Base-by-base conservation (phyloP, 2,113 vertebrate species). In the Phyllopteryx taeniolatus region DNA sequence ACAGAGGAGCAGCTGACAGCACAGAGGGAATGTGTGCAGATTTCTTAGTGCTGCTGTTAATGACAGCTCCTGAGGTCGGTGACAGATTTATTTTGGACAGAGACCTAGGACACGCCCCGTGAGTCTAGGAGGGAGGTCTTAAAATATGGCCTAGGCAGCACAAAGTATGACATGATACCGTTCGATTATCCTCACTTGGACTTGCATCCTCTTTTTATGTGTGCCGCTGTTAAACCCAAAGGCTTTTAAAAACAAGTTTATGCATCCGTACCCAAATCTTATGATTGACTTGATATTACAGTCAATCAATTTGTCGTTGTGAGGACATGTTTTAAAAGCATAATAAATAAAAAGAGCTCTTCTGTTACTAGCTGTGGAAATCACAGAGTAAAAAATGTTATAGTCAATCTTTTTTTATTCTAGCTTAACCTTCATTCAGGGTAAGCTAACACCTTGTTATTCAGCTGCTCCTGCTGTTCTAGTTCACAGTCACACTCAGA, bases 11-110 rank as follows among this genome's bases (percentile, higher is more conserved):
- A 69, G 74, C 75, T 35, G 71, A 74, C 47, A 57, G 63, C 53
- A 88, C 82, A 75, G 85, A 79, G 83, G 81, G 39, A 43, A 51
- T 76, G 77, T 83, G 88, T 84, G 84, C 73, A 85, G 83, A 80
- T 80, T 86, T 78, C 80, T 63, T 85, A 20, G 59, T 11, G 33
- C 51, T 67, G 76, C 79, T 44, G 85, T 79, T 81, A 79, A 84
- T 62, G 62, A 88, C 76, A 17, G 62, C 44, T 73, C 82, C 76
- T 4, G 57, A 65, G 71, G 62, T 70, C 78, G 83, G 85, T 72
- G 75, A 89, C 82, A 81, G 75, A 64, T 89, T 88, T 92, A 90
- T 92, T 92, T 84, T 86, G 60, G 87, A 78, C 65, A 60, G 75
- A 79, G 73, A 76, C 75, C 71, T 5, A n/a, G 49, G 43, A 78